These are phyloP conservation scores for Parus major DNA, from an alignment of 2,113 vertebrate genomes.

Conservation along the genomic window DNA sequence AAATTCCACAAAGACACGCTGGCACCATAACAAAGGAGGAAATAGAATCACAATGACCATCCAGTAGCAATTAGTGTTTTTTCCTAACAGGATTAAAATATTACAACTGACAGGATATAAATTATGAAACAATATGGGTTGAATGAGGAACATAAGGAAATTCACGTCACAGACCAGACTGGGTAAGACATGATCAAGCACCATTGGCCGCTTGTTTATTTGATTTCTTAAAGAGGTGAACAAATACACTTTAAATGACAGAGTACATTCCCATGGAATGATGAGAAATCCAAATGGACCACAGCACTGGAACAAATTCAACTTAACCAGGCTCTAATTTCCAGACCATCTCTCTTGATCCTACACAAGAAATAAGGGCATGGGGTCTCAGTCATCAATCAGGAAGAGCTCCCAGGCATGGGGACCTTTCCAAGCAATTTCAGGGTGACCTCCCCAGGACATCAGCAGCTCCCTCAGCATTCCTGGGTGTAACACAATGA, in stretches of 20 bases:
- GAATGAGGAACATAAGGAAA: not conserved
- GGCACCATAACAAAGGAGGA: not conserved
- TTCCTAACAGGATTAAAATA: not conserved
- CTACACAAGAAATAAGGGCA: rapidly evolving
- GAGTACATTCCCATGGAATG: rapidly evolving
- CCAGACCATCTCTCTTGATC: not conserved
- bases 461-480: not conserved
- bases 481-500: not conserved
- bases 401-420: not conserved
- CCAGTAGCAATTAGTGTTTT: not conserved
- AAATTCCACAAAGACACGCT: not conserved
- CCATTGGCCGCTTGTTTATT: not conserved
- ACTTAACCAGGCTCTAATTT: rapidly evolving
- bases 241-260: not conserved
- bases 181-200: no score
- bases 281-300: not conserved
- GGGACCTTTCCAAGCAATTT: rapidly evolving
- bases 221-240: not conserved
- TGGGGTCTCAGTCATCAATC: not conserved
- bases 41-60: not conserved
- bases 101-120: not conserved
- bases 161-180: not conserved
- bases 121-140: not conserved
- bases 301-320: not conserved
- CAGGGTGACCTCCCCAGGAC: not conserved